Percentiles rank a stretch among this genome's conserved stretches.
phyloP scores from a whole-genome alignment of 2,113 vertebrate genomes.

The Antechinus stuartii region DNA sequence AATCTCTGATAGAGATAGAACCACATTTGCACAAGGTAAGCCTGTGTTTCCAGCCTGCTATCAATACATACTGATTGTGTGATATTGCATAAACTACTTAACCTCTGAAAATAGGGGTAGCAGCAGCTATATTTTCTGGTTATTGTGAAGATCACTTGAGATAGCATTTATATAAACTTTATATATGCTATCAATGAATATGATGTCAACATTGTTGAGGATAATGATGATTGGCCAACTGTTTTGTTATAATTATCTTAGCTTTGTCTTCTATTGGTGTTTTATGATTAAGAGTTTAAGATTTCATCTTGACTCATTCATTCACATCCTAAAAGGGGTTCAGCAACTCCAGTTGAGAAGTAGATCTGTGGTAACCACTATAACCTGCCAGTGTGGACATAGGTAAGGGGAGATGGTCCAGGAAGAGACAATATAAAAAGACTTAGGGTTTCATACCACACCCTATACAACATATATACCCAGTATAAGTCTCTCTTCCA shows the following conservation, averaged over 20 bases:
- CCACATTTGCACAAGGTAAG: neutral
- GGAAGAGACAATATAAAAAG: neutral
- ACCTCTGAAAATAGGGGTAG: neutral
- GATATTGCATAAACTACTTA: neutral
- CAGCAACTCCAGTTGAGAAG: neutral
- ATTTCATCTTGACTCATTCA: neutral
- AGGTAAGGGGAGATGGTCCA: neutral
- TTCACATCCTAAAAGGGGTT: neutral
- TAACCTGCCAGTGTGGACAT: neutral
- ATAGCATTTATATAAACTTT: neutral
- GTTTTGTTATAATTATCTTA: neutral
- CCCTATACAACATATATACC: neutral
- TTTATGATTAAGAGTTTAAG: neutral
- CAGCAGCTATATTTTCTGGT: slow-evolving; percentile 6
- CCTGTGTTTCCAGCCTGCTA: neutral
- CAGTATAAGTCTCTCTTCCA: neutral
- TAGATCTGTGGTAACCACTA: neutral
- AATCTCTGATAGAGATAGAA: neutral
- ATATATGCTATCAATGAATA: neutral
- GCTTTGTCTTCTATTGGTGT: neutral
- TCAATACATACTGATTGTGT: neutral
- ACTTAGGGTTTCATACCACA: neutral
- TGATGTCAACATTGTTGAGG: neutral
- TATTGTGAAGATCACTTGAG: neutral
- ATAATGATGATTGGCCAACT: neutral